Percentiles rank a stretch among this genome's conserved stretches.
phyloP scores from a whole-genome alignment of 2,797 vertebrate species.

The Anisognathus igniventris region DNA sequence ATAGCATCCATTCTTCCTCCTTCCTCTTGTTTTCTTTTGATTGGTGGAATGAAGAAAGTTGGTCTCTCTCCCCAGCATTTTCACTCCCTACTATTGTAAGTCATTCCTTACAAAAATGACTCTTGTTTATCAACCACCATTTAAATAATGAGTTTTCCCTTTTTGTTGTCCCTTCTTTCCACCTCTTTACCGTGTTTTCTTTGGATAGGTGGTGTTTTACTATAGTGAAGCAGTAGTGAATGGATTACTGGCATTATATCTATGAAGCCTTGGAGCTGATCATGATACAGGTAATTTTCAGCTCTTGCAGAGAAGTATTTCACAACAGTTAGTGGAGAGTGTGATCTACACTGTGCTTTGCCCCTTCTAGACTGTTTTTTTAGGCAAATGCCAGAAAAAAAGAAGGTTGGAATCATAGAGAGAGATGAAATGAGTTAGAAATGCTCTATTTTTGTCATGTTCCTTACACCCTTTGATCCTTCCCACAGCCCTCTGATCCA shows the following conservation, averaged over 20 bases:
- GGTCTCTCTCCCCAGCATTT: fast-evolving
- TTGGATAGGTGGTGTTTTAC: neutral
- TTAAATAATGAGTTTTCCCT: neutral
- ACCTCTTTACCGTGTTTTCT: neutral
- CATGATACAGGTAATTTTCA: neutral
- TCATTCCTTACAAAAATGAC: neutral
- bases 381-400: neutral
- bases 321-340: neutral
- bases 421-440: neutral
- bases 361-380: neutral
- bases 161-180: neutral
- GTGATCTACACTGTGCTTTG: neutral
- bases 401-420: neutral
- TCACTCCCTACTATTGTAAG: neutral
- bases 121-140: neutral
- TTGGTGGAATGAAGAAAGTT: neutral
- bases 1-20: neutral
- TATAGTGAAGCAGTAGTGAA: neutral
- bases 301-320: neutral
- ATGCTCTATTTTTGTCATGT: slow-evolving; percentile 45
- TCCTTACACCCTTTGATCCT: slow-evolving; percentile 47
- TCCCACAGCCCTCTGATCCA: slow-evolving; percentile 18
- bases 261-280: neutral
- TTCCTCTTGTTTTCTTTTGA: neutral
- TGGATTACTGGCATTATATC: neutral